A percentile compares a stretch with the other conserved stretches of the same genome.
phyloP scores from a whole-genome alignment of 1,140 invertebrate genomes.

The Ips typographus region DNA sequence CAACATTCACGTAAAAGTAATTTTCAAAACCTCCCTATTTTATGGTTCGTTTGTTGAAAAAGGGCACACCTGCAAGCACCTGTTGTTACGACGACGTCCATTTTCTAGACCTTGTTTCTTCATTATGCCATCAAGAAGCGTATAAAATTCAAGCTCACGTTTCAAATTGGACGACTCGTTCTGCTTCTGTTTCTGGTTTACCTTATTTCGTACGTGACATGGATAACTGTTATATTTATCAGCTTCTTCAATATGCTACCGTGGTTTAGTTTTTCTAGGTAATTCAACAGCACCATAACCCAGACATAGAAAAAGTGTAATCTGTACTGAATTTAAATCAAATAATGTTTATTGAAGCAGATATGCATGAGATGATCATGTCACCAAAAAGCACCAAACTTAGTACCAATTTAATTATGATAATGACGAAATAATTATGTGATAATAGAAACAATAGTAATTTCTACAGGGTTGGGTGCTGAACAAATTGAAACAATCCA shows the following conservation, averaged over 20 bases:
- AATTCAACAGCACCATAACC: neutral
- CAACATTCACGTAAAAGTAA: too few relatives aligned
- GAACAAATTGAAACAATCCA: too few relatives aligned
- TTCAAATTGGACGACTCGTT: slow-evolving; percentile 4
- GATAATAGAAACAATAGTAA: too few relatives aligned
- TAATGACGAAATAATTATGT: too few relatives aligned
- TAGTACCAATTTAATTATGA: too few relatives aligned
- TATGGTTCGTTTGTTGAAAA: neutral
- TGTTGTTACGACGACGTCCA: slow-evolving; percentile 2
- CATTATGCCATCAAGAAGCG: neutral
- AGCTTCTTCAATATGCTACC: slow-evolving; percentile 1
- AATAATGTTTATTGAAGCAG: too few relatives aligned
- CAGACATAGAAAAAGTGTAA: neutral
- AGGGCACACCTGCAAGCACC: slow-evolving; percentile 11
- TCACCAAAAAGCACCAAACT: too few relatives aligned
- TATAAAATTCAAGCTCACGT: slow-evolving; percentile 14
- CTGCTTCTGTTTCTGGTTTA: slow-evolving; percentile 3
- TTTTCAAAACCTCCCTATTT: too few relatives aligned
- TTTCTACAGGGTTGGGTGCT: too few relatives aligned
- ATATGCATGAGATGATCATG: too few relatives aligned
- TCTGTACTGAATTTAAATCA: slow-evolving; percentile 1
- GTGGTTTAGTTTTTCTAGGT: neutral
- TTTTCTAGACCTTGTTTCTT: slow-evolving; percentile 3
- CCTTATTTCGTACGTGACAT: slow-evolving; percentile 1
- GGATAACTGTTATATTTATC: slow-evolving; percentile 10